Conservation (phyloP, 2,888 invertebrate species). For the Platerodrilus igneus region DNA sequence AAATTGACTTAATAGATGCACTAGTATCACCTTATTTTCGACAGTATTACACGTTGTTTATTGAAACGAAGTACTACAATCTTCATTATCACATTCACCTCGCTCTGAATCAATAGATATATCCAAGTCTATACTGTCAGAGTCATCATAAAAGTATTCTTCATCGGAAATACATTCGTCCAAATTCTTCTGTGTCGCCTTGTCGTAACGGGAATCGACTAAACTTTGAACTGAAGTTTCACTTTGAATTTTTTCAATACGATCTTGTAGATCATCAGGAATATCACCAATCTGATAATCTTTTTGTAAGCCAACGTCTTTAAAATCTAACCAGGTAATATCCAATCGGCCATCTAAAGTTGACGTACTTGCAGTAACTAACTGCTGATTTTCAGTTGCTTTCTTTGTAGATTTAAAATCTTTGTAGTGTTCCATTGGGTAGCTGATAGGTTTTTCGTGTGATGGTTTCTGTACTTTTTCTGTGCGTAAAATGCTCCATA, state of each 20-base stretch:
- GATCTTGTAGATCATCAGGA: conserved; percentile 19
- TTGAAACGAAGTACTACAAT: no score
- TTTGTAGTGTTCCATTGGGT: conserved; percentile 16
- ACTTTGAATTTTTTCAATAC: conserved; percentile 18
- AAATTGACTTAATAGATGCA: no score
- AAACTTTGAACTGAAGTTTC: conserved; percentile 21
- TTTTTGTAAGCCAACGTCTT: conserved; percentile 13
- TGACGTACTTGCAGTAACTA: conserved; percentile 10
- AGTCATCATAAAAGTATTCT: conserved; percentile 16
- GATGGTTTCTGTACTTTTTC: conserved; percentile 5
- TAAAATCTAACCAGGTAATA: conserved; percentile 13
- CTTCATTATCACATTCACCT: no score
- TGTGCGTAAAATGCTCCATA: conserved; percentile 17
- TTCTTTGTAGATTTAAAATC: not conserved
- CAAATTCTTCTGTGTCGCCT: conserved; percentile 14
- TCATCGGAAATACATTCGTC: conserved; percentile 16
- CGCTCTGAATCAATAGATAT: conserved; percentile 11
- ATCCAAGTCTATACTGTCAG: conserved; percentile 2
- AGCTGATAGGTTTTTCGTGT: conserved; percentile 17
- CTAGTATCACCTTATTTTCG: no score
- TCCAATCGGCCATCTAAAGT: conserved; percentile 14
- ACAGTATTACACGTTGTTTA: no score
- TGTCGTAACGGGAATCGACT: conserved; percentile 4
- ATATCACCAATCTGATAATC: conserved; percentile 10
- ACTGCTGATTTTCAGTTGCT: not conserved